Evolutionary conservation across 2,888 invertebrate genomes (phyloP).

Genomic region (Scaptomyza reducta): DNA sequence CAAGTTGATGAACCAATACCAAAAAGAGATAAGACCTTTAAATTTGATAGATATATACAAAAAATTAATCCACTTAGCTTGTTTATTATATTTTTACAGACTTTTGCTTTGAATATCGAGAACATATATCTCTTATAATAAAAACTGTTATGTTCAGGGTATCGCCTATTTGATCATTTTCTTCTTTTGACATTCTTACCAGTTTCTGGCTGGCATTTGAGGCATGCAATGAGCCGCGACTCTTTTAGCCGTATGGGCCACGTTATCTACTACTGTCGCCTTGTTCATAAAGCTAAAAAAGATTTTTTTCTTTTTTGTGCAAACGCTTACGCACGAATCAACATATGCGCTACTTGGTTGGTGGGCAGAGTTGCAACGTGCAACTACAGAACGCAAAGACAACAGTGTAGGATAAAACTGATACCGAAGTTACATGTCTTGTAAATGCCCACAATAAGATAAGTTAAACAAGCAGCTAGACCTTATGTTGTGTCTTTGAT

Average conservation of each 20-base stretch:
- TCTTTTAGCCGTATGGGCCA: slow-evolving; percentile 15
- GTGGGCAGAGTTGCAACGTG: slow-evolving; percentile 34
- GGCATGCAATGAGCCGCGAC: slow-evolving; percentile 44
- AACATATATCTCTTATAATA: too few relatives aligned
- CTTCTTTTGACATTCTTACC: neutral
- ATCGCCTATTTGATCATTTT: neutral
- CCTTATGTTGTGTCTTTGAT: slow-evolving; percentile 18
- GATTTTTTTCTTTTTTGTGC: slow-evolving; percentile 1
- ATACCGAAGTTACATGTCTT: slow-evolving; percentile 39
- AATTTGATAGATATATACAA: too few relatives aligned
- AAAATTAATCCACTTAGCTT: too few relatives aligned
- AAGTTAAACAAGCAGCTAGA: slow-evolving; percentile 11
- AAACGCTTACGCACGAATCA: slow-evolving; percentile 39
- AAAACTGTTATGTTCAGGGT: neutral
- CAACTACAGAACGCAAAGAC: neutral
- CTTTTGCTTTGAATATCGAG: too few relatives aligned
- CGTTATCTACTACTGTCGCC: slow-evolving; percentile 37
- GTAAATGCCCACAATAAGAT: slow-evolving; percentile 49
- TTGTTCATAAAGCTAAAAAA: slow-evolving; percentile 37
- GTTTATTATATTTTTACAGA: too few relatives aligned
- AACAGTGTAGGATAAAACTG: slow-evolving; percentile 42
- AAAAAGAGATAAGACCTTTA: too few relatives aligned
- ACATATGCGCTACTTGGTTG: slow-evolving; percentile 45
- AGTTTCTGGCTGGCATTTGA: slow-evolving; percentile 55
- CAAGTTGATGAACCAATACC: too few relatives aligned